Percentiles rank a stretch among this genome's conserved stretches.
Conservation (phyloP, 2,888 invertebrate genomes). For the Limenitis camilla region DNA sequence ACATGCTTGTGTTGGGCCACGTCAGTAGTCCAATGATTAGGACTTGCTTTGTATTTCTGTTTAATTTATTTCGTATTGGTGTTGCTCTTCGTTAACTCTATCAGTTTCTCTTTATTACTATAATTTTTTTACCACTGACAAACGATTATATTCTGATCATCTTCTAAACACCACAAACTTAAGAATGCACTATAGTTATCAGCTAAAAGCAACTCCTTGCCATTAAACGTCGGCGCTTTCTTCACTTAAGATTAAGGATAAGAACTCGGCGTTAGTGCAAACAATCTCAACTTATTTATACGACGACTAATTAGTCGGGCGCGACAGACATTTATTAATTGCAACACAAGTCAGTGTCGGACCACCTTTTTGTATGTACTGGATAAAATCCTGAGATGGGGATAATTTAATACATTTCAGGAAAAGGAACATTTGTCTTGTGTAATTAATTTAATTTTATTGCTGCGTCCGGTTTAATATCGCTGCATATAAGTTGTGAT, state of each 20-base stretch:
- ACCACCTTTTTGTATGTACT: conserved; percentile 39
- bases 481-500: too few species aligned
- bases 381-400: conserved; percentile 27
- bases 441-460: conserved; percentile 27
- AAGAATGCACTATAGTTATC: conserved; percentile 11
- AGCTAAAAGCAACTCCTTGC: conserved; percentile 11
- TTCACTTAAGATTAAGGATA: conserved; percentile 22
- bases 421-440: conserved; percentile 29
- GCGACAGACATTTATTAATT: conserved; percentile 68
- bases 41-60: too few species aligned
- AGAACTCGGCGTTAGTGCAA: conserved; percentile 18
- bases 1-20: too few species aligned
- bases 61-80: too few species aligned
- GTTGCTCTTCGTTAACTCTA: too few species aligned
- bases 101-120: too few species aligned
- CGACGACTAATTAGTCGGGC: conserved; percentile 66
- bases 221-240: conserved; percentile 21
- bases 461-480: conserved; percentile 15
- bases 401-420: conserved; percentile 33
- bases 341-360: conserved; percentile 60
- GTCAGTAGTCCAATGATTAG: too few species aligned
- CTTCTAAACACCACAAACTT: too few species aligned
- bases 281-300: conserved; percentile 47
- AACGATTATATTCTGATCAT: too few species aligned
- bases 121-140: too few species aligned